Percentiles rank a stretch among this genome's conserved stretches.
Conservation (phyloP, 2,888 invertebrate species). For the Lasioglossum morio region DNA sequence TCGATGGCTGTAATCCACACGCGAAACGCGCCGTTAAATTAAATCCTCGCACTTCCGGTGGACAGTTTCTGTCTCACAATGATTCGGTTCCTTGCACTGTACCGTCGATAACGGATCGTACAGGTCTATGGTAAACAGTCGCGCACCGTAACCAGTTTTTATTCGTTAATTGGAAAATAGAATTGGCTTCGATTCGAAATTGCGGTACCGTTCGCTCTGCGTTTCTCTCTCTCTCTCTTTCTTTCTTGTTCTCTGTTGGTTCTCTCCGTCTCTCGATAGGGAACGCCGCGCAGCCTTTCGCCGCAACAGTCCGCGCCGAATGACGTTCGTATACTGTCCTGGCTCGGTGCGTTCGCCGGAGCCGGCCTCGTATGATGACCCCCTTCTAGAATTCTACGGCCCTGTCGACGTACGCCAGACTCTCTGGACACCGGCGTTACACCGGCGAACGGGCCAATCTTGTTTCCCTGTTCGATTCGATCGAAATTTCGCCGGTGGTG, state of each 20-base stretch:
- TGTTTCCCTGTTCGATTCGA: conserved; percentile 23
- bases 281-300: conserved; percentile 53
- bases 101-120: background rate
- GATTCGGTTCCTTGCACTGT: conserved; percentile 21
- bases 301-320: conserved; percentile 70
- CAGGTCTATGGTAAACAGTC: background rate
- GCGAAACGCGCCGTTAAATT: conserved; percentile 44
- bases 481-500: conserved; percentile 6
- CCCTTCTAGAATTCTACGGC: conserved; percentile 75
- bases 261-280: background rate
- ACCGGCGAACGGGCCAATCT: conserved; percentile 19
- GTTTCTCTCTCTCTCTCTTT: background rate
- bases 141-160: conserved; percentile 23
- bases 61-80: conserved; percentile 15
- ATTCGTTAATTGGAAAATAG: background rate
- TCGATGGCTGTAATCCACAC: conserved; percentile 56
- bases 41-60: conserved; percentile 37
- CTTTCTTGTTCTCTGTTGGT: background rate
- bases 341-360: conserved; percentile 67
- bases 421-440: conserved; percentile 51
- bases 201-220: conserved; percentile 22
- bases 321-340: conserved; percentile 73
- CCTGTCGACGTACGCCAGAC: conserved; percentile 61
- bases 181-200: conserved; percentile 35
- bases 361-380: conserved; percentile 75